Base-by-base conservation (phyloP, 2,113 vertebrate genomes). In the Heterochromis multidens region DNA sequence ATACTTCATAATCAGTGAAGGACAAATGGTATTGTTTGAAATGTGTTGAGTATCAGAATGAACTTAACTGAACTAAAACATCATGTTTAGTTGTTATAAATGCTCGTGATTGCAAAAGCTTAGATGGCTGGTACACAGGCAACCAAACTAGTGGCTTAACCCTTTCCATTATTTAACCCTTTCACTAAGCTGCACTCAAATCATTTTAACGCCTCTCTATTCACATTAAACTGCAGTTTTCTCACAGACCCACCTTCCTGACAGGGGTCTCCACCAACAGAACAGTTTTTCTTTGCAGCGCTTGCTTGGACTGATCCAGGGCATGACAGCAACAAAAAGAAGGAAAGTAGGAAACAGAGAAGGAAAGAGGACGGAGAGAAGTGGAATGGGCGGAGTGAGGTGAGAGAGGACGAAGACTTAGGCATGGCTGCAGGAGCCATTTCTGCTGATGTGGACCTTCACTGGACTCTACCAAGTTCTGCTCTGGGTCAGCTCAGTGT, bases 191-290 rank as follows among this genome's bases (percentile, higher is more conserved):
- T 52, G 40, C 46, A 31, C 0, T 27, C 59, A 1, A 33, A 56
- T 67, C 13, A 5, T 27, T 35, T 54, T 43, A 81, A 61, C 87
- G 46, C 63, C n/a, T 65, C 17, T 49, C 8, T 29, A 16, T 35
- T 8, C 27, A 31, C 0, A 77, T 63, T 77, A 67, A 76, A 63
- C 12, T 62, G 57, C 57, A 54, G 19, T 29, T 6, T 40, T n/a
- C 14, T 76, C 74, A 57, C 19, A 14, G 29, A 82, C 93, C 72
- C 79, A 49, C 97, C 97, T 81, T 96, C 95, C 46, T 92, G 87
- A 92, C 97, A 97, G 27, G 87, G 87, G 2, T 94, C 94, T 78
- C 94, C 94, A 4, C 54, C 35, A 2, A 95, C 92, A 0, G 94
- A 89, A 77, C 96, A 97, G 90, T 92, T 95, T 11, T 49, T 78